Conservation (phyloP, 2,113 vertebrate genomes). For the Perca fluviatilis region DNA sequence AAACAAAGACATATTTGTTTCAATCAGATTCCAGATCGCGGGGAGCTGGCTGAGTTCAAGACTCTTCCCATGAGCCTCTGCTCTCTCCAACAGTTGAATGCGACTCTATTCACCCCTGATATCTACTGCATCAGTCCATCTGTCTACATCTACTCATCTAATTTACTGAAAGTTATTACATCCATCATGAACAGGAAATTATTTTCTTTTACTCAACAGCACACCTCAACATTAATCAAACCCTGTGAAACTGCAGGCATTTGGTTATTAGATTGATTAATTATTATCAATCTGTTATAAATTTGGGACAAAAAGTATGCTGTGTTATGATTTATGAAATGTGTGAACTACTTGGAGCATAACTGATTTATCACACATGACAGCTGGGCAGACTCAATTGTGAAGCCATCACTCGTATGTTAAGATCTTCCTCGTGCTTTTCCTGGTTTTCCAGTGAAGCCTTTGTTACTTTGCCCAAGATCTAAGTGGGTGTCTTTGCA, state of each 20-base stretch:
- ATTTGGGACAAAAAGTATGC: constrained; percentile 16
- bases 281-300: constrained; percentile 28
- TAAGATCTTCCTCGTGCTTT: constrained; percentile 13
- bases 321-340: not conserved
- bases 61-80: constrained; percentile 58
- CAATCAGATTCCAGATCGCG: constrained; percentile 48
- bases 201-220: not conserved
- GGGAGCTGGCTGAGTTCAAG: constrained; percentile 6
- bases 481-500: not conserved
- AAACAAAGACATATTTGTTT: constrained; percentile 72
- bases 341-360: not conserved
- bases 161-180: constrained; percentile 28
- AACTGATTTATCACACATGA: constrained; percentile 32
- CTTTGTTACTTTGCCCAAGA: not conserved
- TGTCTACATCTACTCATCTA: constrained; percentile 35
- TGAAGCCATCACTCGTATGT: constrained; percentile 1
- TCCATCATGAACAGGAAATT: not conserved
- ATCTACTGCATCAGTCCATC: constrained; percentile 42
- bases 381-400: not conserved
- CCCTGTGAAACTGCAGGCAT: constrained; percentile 3
- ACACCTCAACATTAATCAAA: constrained; percentile 13
- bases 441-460: not conserved
- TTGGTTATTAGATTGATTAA: constrained; percentile 20
- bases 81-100: constrained; percentile 17
- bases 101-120: constrained; percentile 14